These are phyloP conservation scores for Eriocheir sinensis DNA, from an alignment of 1,140 invertebrate genomes.

Conservation along the genomic window DNA sequence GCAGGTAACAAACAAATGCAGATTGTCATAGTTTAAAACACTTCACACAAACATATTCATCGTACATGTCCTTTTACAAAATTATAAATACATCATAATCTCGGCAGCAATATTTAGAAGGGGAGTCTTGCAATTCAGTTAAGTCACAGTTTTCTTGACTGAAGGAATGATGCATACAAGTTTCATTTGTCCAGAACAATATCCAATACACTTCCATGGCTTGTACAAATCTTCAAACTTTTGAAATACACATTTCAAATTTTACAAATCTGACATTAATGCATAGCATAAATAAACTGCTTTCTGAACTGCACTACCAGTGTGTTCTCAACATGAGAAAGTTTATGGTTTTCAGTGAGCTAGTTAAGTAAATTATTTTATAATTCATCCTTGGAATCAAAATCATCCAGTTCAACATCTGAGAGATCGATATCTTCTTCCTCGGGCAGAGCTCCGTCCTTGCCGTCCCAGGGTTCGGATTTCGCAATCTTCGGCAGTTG, in stretches of 20 bases:
- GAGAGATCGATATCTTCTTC: conserved; percentile 97
- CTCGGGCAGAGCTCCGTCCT: conserved; percentile 94
- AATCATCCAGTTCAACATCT: conserved; percentile 92
- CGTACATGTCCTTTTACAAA: too few relatives aligned
- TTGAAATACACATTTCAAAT: not conserved
- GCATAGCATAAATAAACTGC: conserved; percentile 37
- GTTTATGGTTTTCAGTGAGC: not conserved
- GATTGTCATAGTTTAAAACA: not conserved
- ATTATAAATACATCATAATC: too few relatives aligned
- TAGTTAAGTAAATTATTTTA: conserved; percentile 16
- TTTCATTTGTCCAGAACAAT: not conserved
- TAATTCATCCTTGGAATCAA: conserved; percentile 76
- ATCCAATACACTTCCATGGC: not conserved
- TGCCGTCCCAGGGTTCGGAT: conserved; percentile 96
- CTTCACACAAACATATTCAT: too few relatives aligned
- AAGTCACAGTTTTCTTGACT: too few relatives aligned
- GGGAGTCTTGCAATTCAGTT: not conserved
- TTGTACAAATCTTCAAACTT: not conserved
- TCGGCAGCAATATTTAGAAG: too few relatives aligned
- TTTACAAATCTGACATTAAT: not conserved
- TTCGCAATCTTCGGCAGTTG: conserved; percentile 90
- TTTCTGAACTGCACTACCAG: conserved; percentile 29
- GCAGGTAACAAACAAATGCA: conserved; percentile 13
- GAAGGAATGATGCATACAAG: too few relatives aligned
- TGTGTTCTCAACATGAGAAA: conserved; percentile 76